Base-by-base conservation (phyloP, 2,113 vertebrate species). In the Lethenteron camtschaticum region DNA sequence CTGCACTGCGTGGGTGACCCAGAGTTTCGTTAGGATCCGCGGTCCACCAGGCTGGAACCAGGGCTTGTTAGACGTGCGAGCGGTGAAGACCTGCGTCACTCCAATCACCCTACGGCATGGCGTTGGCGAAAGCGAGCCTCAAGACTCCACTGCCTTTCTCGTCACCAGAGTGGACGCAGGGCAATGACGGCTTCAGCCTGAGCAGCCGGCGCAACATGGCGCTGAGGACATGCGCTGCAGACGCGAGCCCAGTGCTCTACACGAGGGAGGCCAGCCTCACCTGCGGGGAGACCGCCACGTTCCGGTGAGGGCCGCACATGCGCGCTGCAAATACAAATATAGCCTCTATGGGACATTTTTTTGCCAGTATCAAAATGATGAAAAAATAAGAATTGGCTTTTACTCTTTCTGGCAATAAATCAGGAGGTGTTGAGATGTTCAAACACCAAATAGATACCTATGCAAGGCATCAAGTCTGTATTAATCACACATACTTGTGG, bases 201-300 rank as follows among this genome's bases (percentile, higher is more conserved):
- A 96, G 90, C 83, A 96, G 91, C 75, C 81, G 90, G 74, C 86
- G 79, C 66, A 95, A 97, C 77, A 95, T 97, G 9, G 88, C 88
- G 0, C 84, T 96, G 69, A 83, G 94, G 8, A 41, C 41, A 41
- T 94, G 84, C 0, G 89, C 95, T 72, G 82, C 84, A 1, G 75
- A 82, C 13, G 77, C 82, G 0, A 80, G 81, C 0, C 81, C 79
- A 0, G 84, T 89, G 56, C 87, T 97, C 72, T 97, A 96, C 81
- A 96, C 94, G 76, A 88, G 82, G 12, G 82, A 85, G 8, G 81
- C 94, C 56, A 90, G 89, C 0, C 95, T 92, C 59, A 87, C 84
- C 80, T 91, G 87, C 13, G 90, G 94, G 18, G 91, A 95, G 56
- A 97, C 94, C 0, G 81, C 96, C 69, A 96, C 90, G 0, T 97